These are phyloP conservation scores for Chelonus insularis DNA, from an alignment of 1,140 invertebrate species.

Conservation along the genomic window DNA sequence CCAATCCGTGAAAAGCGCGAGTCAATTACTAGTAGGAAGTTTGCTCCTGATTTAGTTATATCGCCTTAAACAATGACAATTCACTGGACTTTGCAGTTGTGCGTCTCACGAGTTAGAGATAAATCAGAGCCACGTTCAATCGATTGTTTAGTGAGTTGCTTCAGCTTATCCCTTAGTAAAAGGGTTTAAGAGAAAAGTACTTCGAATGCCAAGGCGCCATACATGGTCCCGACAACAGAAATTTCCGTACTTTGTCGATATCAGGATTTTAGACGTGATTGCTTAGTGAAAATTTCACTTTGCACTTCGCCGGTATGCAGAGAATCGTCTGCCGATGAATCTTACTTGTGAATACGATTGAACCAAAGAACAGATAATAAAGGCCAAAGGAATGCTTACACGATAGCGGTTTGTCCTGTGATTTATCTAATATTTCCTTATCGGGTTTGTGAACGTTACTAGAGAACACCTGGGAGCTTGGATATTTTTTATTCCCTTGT, in stretches of 20 bases:
- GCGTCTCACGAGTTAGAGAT: constrained; percentile 21
- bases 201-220: background rate
- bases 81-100: background rate
- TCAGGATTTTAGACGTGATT: background rate
- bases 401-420: constrained; percentile 37
- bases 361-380: constrained; percentile 35
- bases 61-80: constrained; percentile 41
- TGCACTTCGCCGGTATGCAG: constrained; percentile 5
- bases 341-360: background rate
- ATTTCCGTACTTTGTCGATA: background rate
- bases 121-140: constrained; percentile 30
- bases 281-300: constrained; percentile 10
- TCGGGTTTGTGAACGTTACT: constrained; percentile 35
- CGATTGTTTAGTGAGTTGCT: background rate
- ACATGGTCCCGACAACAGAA: background rate
- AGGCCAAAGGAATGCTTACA: constrained; percentile 33
- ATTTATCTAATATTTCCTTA: constrained; percentile 53
- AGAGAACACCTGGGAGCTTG: constrained; percentile 41
- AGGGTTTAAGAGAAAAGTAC: background rate
- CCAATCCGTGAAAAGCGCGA: constrained; percentile 34
- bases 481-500: constrained; percentile 16
- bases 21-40: constrained; percentile 44
- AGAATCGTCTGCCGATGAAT: constrained; percentile 12
- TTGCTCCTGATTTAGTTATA: constrained; percentile 35
- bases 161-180: constrained; percentile 4